Evolutionary conservation across 2,797 vertebrate species (phyloP), one percentile per base, ranked within the genome.

Genomic region (Florisuga fusca): DNA sequence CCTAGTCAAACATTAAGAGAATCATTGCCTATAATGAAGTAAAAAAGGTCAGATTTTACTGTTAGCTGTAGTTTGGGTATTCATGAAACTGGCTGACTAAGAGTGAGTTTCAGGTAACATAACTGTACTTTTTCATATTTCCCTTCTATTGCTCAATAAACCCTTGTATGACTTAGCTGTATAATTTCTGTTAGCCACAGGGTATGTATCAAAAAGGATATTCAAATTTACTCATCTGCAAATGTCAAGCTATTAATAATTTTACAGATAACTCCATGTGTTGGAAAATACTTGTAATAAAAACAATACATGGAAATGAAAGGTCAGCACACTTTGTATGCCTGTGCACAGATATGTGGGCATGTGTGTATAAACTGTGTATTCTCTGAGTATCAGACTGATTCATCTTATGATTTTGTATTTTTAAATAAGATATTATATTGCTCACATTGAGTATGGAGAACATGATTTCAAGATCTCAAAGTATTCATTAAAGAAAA

Each of bases 401-500:
- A 90, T 55, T 61, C 67, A 3, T 67, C 81, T 62, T 61, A 89
- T 51, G 46, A 62, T 15, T 7, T 84, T 17, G 8, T 67, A 71
- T 80, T 77, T 93, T 93, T 36, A 73, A 82, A 58, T 67, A 77
- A 74, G 41, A 77, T 87, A 80, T 54, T 0, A 59, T 62, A 66
- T 62, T 64, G 7, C 14, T 93, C 31, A 27, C 62, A 19, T 63
- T 87, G 68, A 87, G 75, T 38, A 57, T 25, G 7, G 16, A 74
- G 53, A 75, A 90, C 27, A 80, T 4, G 73, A 82, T 91, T 93
- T 84, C 26, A 77, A 87, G 83, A 79, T 75, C 72, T 85, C 69
- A 50, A 72, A 72, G 76, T 94, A 78, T 88, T 77, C 75, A 41
- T 84, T 95, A 94, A 92, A 80, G 76, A 66, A 95, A 95, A 82